These are phyloP conservation scores for Trypoxylus dichotomus DNA, from an alignment of 1,140 invertebrate species.

Conservation along the genomic window DNA sequence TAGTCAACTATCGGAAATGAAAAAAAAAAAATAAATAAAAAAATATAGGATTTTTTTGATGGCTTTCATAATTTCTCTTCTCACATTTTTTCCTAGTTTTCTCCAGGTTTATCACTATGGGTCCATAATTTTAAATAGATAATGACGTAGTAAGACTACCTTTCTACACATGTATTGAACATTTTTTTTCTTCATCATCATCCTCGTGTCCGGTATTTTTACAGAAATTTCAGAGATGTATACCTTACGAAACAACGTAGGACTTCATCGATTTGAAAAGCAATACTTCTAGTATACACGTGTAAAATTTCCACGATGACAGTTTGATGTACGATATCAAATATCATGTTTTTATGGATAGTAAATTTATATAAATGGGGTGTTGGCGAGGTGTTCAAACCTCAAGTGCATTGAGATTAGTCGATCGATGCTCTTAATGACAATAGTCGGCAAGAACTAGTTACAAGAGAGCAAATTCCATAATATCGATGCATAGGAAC, in stretches of 20 bases:
- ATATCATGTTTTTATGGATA: neutral
- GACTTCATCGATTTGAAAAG: too few relatives aligned
- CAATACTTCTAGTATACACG: neutral
- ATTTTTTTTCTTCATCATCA: constrained; percentile 25
- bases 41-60: too few relatives aligned
- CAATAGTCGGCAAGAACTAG: neutral
- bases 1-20: too few relatives aligned
- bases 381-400: too few relatives aligned
- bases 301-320: constrained; percentile 17
- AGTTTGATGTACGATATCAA: constrained; percentile 25
- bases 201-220: constrained; percentile 32
- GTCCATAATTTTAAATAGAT: constrained; percentile 26
- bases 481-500: constrained; percentile 8
- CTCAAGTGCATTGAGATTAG: neutral
- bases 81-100: neutral
- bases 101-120: constrained; percentile 24
- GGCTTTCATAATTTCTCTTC: too few relatives aligned
- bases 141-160: constrained; percentile 29
- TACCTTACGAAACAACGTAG: neutral
- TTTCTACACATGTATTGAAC: constrained; percentile 34
- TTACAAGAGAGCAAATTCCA: neutral
- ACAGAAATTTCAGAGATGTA: constrained; percentile 29
- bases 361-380: neutral
- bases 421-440: neutral
- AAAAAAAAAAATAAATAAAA: too few relatives aligned